These are phyloP conservation scores for Tachycineta bicolor DNA, from an alignment of 2,113 vertebrate genomes.

Conservation along the genomic window DNA sequence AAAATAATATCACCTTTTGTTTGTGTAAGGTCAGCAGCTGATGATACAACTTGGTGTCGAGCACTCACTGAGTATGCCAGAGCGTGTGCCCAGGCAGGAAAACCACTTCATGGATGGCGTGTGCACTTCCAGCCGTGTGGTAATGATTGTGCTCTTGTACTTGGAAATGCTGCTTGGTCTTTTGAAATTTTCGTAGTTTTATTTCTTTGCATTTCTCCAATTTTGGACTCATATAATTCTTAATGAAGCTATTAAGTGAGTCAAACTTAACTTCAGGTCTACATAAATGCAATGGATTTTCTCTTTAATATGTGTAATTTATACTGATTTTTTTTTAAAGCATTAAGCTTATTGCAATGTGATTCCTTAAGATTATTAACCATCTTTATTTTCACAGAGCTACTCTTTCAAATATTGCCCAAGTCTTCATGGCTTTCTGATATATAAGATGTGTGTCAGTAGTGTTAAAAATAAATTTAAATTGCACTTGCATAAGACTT, in stretches of 20 bases:
- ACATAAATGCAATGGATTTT: neutral
- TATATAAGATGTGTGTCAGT: fast-evolving
- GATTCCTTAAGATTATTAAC: neutral
- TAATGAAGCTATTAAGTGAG: neutral
- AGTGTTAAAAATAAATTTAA: neutral
- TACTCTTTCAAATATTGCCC: neutral
- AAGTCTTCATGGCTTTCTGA: neutral
- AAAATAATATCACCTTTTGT: neutral
- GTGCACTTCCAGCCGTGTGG: constrained; percentile 84
- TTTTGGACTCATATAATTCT: neutral
- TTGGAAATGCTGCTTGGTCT: neutral
- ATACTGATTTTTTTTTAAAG: neutral
- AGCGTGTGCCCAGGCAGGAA: constrained; percentile 90
- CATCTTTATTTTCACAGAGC: neutral
- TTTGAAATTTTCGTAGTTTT: neutral
- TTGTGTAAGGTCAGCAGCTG: constrained; percentile 81
- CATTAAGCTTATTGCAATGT: neutral
- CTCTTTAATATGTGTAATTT: neutral
- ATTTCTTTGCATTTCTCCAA: neutral
- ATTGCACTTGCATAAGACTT: neutral
- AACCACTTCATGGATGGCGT: constrained; percentile 88
- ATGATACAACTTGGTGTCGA: constrained; percentile 85
- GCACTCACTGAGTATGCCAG: constrained; percentile 91
- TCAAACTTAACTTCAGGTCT: neutral
- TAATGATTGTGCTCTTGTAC: constrained; percentile 64